Evolutionary conservation across 2,888 invertebrate genomes (phyloP).

Genomic region (Amblyjoppa fuscipennis): DNA sequence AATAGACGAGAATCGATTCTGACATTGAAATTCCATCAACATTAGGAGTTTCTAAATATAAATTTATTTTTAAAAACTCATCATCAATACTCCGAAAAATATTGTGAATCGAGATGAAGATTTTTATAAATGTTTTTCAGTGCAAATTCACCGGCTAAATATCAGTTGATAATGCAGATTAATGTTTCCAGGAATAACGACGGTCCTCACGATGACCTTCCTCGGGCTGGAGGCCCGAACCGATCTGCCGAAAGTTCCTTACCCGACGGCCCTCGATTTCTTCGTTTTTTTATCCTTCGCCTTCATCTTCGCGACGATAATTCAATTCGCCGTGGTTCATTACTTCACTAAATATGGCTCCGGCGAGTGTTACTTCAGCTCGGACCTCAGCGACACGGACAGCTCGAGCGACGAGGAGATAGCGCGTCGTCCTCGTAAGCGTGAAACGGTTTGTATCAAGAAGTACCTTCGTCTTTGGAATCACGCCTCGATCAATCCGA

Average conservation of each 20-base stretch:
- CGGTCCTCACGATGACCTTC: conserved; percentile 94
- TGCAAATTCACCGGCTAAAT: background rate
- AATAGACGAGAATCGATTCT: too few species aligned
- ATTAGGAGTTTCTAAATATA: background rate
- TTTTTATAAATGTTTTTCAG: background rate
- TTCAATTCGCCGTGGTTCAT: conserved; percentile 94
- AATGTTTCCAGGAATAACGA: conserved; percentile 89
- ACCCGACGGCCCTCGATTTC: conserved; percentile 94
- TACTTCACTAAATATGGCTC: conserved; percentile 94
- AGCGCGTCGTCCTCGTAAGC: conserved; percentile 68
- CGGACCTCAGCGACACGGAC: conserved; percentile 88
- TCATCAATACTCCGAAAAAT: background rate
- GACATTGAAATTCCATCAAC: too few species aligned
- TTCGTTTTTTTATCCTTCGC: conserved; percentile 93
- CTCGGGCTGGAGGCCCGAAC: conserved; percentile 92
- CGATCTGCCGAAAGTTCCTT: conserved; percentile 93
- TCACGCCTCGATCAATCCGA: background rate
- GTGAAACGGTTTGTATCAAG: conserved; percentile 71
- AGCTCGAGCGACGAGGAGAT: conserved; percentile 86
- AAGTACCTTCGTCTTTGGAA: background rate
- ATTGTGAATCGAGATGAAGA: background rate
- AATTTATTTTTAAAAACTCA: background rate
- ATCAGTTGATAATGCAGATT: background rate
- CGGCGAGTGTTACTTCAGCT: conserved; percentile 91
- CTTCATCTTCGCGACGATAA: conserved; percentile 93